Evolutionary conservation across 2,797 vertebrate genomes (phyloP), one percentile per base, ranked within the genome.

Genomic region (Capromys pilorides): DNA sequence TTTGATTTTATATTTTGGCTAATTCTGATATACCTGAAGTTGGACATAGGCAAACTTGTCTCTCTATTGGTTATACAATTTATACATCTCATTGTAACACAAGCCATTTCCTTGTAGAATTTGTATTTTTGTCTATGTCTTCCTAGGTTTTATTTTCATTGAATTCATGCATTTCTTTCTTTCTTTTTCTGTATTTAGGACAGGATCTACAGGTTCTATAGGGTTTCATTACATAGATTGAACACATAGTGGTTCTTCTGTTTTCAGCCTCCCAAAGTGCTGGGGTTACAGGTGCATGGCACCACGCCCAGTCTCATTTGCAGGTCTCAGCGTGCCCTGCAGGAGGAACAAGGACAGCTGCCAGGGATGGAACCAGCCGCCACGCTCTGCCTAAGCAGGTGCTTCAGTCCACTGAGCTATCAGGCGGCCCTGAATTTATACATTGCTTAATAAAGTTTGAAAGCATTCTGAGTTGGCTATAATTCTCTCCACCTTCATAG

Each of bases 381-480:
- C 8, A 8, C 8, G 45, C 45, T 45, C 45, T 45, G 45, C 45
- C 45, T 45, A 45, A 45, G 45, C 45, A 45, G 45, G 45, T 45
- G 45, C 45, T 45, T 45, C 4, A 45, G 45, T 45, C 45, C 45
- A 45, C 45, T 45, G 45, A 45, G 45, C 45, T 45, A 45, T 45
- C 45, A 45, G 45, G 45, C 45, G 45, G 45, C 45, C 45, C 45
- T 64, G 16, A 88, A 80, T 36, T 16, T 1, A 24, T 57, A 18
- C 2, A 57, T 86, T 86, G 79, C 36, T 81, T 26, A 80, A 54
- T 41, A 22, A 69, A 75, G 57, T 95, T 51, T 59, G 64, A 61
- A 79, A 90, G 16, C 31, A 45, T 69, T 94, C 81, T 87, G 21
- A 86, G 94, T 81, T 73, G 18, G 33, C 41, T 87, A 19, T 67